Conservation (phyloP, 1,140 invertebrate species). For the Papilio helenus region DNA sequence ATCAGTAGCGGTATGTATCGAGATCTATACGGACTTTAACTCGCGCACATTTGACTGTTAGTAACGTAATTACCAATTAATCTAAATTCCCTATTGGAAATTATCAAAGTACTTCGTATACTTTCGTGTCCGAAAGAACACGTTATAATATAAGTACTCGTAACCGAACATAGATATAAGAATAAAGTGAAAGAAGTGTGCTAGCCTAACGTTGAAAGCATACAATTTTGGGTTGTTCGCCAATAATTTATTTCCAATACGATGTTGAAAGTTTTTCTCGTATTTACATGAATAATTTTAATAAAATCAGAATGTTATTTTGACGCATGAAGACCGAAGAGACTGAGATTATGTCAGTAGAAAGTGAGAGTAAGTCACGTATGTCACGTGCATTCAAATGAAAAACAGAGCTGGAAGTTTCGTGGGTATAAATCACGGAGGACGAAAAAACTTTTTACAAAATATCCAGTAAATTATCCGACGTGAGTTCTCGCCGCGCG, state of each 20-base stretch:
- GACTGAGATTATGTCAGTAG: slow-evolving; percentile 76
- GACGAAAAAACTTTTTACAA: slow-evolving; percentile 82
- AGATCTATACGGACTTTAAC: neutral
- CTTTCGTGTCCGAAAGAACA: too few relatives aligned
- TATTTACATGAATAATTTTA: slow-evolving; percentile 80
- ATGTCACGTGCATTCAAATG: slow-evolving; percentile 82
- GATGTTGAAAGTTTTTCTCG: slow-evolving; percentile 63
- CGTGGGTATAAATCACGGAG: slow-evolving; percentile 81
- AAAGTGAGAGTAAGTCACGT: slow-evolving; percentile 80
- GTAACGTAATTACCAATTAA: neutral
- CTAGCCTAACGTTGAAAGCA: neutral
- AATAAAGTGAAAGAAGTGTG: neutral
- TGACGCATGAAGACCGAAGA: slow-evolving; percentile 70
- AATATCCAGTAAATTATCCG: slow-evolving; percentile 83
- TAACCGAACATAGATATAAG: too few relatives aligned
- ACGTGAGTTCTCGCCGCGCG: slow-evolving; percentile 80
- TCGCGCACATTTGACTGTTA: neutral
- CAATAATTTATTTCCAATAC: neutral
- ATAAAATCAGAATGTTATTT: slow-evolving; percentile 67
- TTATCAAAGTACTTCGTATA: neutral
- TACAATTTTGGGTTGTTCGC: too few relatives aligned
- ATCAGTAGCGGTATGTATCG: slow-evolving; percentile 45
- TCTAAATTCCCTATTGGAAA: neutral
- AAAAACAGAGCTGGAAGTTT: slow-evolving; percentile 81
- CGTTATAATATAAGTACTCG: too few relatives aligned